Evolutionary conservation across 2,113 vertebrate genomes (phyloP), one percentile per base, ranked within the genome.

Genomic region (Megaptera novaeangliae): DNA sequence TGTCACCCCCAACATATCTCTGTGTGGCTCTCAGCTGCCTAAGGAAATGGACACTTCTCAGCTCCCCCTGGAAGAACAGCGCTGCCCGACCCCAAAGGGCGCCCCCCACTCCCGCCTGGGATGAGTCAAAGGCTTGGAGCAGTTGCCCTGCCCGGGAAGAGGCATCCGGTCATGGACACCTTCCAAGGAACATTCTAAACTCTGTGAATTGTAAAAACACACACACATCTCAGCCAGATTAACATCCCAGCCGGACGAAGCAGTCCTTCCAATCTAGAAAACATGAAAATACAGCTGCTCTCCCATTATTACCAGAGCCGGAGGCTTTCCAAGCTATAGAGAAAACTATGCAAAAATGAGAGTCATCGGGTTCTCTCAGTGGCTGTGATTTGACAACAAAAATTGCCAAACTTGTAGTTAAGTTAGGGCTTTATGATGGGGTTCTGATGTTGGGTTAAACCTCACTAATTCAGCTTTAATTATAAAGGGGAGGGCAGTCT

Each of bases 221-320:
- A 89, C 88, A 87, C 21, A 15, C 72, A 34, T 36, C 63, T 44
- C 88, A 13, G 74, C 80, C 93, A 92, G 86, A 96, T 82, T 14
- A 91, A 81, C 55, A 36, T 66, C 80, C 72, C 77, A 80, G 36
- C 44, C 0, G 3, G 34, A 66, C 72, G 9, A 29, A 72, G 55
- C 25, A 12, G 18, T 31, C 59, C 72, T 93, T 93, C 86, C 63
- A 49, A 92, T 13, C 41, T 0, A 96, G 71, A 97, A 94, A 59
- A 64, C 75, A 77, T 63, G 57, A 95, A 96, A 82, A 93, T 55
- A 91, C 64, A 96, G 91, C 64, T 88, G 88, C 21, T 88, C 34
- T 94, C 69, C 80, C 34, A 6, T 41, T 46, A 71, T n/a, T 25
- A 52, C 59, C 63, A 71, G 69, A 80, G 64, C 85, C 14, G 0